phyloP scores from a whole-genome alignment of 2,888 invertebrate genomes.

The Drosophila demipolita region DNA sequence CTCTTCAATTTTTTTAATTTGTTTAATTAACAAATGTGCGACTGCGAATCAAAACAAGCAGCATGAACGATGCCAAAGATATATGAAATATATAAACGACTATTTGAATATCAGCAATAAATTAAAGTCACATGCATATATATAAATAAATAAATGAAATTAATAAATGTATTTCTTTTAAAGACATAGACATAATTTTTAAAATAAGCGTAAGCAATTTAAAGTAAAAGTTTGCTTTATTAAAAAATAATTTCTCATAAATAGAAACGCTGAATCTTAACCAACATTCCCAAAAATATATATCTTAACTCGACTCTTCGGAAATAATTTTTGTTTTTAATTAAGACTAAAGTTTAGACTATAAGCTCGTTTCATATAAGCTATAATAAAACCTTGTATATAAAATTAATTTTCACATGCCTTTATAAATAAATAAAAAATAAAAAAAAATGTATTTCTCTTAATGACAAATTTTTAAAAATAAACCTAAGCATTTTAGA shows the following conservation, averaged over 20 bases:
- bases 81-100: conserved; percentile 26
- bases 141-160: background rate
- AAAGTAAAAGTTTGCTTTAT: background rate
- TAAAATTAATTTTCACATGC: too few relatives aligned
- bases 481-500: too few relatives aligned
- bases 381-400: background rate
- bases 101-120: conserved; percentile 12
- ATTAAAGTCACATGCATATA: background rate
- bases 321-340: background rate
- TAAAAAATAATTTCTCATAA: background rate
- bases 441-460: background rate
- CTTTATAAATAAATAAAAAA: too few relatives aligned
- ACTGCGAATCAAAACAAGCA: conserved; percentile 9
- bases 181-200: background rate
- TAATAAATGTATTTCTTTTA: background rate
- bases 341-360: background rate
- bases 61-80: conserved; percentile 19
- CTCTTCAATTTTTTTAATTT: conserved; percentile 32
- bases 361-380: background rate
- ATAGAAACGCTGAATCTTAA: background rate
- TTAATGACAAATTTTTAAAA: too few relatives aligned
- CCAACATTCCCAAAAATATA: background rate
- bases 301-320: too few relatives aligned
- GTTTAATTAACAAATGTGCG: conserved; percentile 43
- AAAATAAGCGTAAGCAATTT: background rate